These are phyloP conservation scores for Gymnopithys bicolor DNA, from an alignment of 2,797 vertebrate genomes.

Conservation along the genomic window DNA sequence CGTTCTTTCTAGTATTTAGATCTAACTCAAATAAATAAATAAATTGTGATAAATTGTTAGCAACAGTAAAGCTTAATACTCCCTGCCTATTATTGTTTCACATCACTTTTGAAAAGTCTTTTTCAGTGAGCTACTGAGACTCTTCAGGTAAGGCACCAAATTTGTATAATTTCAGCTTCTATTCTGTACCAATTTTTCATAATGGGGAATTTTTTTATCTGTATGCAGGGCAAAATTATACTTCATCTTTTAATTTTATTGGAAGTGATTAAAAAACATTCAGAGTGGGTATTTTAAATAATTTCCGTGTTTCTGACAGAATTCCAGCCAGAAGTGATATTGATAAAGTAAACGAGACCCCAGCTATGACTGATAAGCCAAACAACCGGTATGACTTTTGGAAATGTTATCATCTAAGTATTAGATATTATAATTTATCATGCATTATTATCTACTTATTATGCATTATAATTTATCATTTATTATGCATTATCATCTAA, in stretches of 20 bases:
- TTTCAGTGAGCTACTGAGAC: neutral
- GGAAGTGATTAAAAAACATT: neutral
- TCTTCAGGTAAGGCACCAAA: neutral
- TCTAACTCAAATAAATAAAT: neutral
- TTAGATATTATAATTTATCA: neutral
- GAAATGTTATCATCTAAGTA: neutral
- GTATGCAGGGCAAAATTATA: neutral
- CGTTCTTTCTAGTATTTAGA: neutral
- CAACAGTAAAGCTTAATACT: neutral
- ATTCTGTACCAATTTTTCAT: neutral
- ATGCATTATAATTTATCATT: neutral
- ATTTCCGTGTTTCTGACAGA: constrained; percentile 55
- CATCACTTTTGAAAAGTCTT: neutral
- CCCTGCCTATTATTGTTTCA: neutral
- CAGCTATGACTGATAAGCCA: constrained; percentile 61
- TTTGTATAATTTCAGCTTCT: neutral
- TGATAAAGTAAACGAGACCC: constrained; percentile 61
- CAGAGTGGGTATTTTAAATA: neutral
- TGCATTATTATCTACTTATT: neutral
- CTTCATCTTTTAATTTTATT: neutral
- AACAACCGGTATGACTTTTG: constrained; percentile 64
- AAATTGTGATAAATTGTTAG: neutral
- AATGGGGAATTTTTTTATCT: neutral
- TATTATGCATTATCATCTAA: neutral
- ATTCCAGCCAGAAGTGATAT: constrained; percentile 66